Base-by-base conservation (phyloP, 2,888 invertebrate species). In the Diplolepis rosae region DNA sequence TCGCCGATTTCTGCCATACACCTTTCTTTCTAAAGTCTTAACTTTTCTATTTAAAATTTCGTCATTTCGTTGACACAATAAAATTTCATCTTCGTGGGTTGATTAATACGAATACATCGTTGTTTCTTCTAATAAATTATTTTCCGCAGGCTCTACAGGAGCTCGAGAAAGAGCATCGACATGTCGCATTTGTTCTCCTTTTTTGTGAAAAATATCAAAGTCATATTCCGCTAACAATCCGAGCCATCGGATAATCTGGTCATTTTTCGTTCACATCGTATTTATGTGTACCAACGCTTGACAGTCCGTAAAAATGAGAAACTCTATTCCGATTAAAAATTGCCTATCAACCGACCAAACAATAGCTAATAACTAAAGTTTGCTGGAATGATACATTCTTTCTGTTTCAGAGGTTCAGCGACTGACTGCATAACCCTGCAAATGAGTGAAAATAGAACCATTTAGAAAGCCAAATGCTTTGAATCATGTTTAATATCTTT, bases 341-440 rank as follows among this genome's bases (percentile, higher is more conserved):
- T 61, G 39, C 7, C 70, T 0, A 83, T 82, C 9, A 85, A 50
- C n/a, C n/a, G n/a, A n/a, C n/a, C n/a, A n/a, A n/a, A n/a, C n/a
- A n/a, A n/a, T n/a, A n/a, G n/a, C n/a, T n/a, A n/a, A n/a, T 4
- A 77, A 56, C 54, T 87, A 84, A 5, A 79, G 42, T 42, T 85
- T 83, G 11, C 69, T 74, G 0, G 77, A 75, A 54, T 79, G 76
- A 24, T 81, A 80, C 0, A n/a, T 11, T 13, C 52, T 32, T 45
- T 78, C 78, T 9, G 28, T 30, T 5, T 66, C 73, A 0, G 61
- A 75, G 54, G 82, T 85, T 54, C 79, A n/a, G n/a, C n/a, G n/a
- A n/a, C n/a, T n/a, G n/a, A n/a, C n/a, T n/a, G n/a, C n/a, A n/a
- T n/a, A n/a, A n/a, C n/a, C n/a, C n/a, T n/a, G n/a, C n/a, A n/a